Conservation (phyloP, 2,113 vertebrate genomes). For the Anseranas semipalmata region DNA sequence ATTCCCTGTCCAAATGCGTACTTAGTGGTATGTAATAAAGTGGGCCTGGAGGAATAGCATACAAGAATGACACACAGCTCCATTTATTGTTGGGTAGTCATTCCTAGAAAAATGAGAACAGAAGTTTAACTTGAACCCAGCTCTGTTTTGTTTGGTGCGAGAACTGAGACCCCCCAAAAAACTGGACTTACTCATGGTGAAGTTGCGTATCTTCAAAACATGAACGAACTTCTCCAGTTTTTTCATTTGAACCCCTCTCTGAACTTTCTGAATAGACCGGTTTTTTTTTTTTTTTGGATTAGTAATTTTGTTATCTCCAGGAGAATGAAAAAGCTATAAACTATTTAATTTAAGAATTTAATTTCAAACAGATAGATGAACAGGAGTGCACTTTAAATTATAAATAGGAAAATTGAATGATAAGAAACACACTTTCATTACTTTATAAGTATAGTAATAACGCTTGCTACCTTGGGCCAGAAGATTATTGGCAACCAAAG, state of each 20-base stretch:
- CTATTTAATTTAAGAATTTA: conserved; percentile 59
- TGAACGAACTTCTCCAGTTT: neutral
- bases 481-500: conserved; percentile 66
- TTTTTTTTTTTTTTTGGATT: neutral
- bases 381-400: conserved; percentile 51
- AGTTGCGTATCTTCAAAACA: neutral
- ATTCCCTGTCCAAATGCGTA: neutral
- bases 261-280: neutral
- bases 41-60: neutral
- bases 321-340: conserved; percentile 32
- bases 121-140: neutral
- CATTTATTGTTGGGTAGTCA: neutral
- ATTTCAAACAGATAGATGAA: conserved; percentile 53
- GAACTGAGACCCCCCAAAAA: neutral
- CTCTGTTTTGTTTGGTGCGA: neutral
- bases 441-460: conserved; percentile 58
- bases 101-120: neutral
- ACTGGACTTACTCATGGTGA: neutral
- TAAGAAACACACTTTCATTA: conserved; percentile 66
- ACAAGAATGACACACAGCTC: neutral
- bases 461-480: conserved; percentile 37
- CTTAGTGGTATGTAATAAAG: neutral
- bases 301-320: conserved; percentile 26
- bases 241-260: neutral
- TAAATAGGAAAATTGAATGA: conserved; percentile 58